Percentiles rank a stretch among this genome's conserved stretches.
These are phyloP conservation scores for Dicerorhinus sumatrensis DNA, from an alignment of 2,113 vertebrate genomes.

Conservation along the genomic window DNA sequence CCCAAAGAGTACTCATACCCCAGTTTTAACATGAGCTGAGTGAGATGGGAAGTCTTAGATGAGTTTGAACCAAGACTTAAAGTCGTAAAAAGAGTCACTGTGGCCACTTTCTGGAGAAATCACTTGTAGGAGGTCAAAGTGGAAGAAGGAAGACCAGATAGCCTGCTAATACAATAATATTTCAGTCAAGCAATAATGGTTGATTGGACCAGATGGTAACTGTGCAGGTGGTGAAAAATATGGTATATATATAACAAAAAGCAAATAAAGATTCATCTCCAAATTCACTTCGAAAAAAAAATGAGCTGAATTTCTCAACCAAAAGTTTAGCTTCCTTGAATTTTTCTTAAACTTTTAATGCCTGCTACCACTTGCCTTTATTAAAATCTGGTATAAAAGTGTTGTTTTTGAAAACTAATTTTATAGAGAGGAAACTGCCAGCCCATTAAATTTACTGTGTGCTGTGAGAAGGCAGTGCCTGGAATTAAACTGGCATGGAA, in stretches of 20 bases:
- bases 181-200: background rate
- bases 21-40: background rate
- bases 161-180: background rate
- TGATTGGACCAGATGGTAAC: background rate
- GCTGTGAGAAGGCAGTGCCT: background rate
- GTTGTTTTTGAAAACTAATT: constrained; percentile 17
- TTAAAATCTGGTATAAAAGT: background rate
- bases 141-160: background rate
- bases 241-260: background rate
- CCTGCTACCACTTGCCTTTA: background rate
- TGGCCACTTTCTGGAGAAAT: background rate
- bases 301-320: background rate
- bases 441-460: background rate
- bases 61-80: constrained; percentile 26
- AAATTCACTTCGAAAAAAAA: background rate
- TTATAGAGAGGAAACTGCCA: background rate
- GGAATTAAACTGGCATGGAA: background rate
- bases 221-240: background rate
- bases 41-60: background rate
- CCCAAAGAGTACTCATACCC: background rate
- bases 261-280: background rate
- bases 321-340: background rate
- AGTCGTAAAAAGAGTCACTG: background rate
- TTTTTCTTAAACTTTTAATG: constrained; percentile 22
- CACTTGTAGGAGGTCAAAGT: background rate